Evolutionary conservation across 2,113 vertebrate species (phyloP).

Genomic region (Chaenogobius annularis): DNA sequence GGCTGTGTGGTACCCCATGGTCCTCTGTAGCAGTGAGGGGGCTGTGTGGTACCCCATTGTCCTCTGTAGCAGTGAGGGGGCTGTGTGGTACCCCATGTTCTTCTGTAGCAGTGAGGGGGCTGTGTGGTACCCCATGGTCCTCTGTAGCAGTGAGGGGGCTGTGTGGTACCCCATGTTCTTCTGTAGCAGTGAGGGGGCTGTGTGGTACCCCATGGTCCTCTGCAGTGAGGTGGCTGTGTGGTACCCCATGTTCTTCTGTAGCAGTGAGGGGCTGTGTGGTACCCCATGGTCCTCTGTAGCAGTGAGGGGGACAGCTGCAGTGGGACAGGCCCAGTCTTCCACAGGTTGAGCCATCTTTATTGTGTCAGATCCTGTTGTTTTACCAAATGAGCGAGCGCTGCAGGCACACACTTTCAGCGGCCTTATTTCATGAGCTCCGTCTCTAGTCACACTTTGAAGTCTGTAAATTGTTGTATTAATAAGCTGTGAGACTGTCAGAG

Average conservation of each 20-base stretch:
- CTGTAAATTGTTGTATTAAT: conserved; percentile 53
- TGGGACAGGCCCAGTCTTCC: conserved; percentile 33
- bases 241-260: conserved; percentile 21
- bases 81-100: too few species aligned
- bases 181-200: too few species aligned
- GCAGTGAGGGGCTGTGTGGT: conserved; percentile 5
- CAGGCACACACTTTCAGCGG: conserved; percentile 38
- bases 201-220: background rate
- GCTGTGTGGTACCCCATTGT: too few species aligned
- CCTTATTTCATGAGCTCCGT: conserved; percentile 40
- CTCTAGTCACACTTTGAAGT: conserved; percentile 35
- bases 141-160: too few species aligned
- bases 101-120: too few species aligned
- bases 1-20: too few species aligned
- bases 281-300: too few species aligned
- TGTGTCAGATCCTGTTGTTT: conserved; percentile 59
- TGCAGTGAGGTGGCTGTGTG: background rate
- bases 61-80: too few species aligned
- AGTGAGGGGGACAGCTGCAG: background rate
- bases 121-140: too few species aligned
- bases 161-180: too few species aligned
- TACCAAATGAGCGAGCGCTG: conserved; percentile 63
- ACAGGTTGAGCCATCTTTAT: conserved; percentile 57
- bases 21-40: too few species aligned
- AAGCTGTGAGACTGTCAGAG: conserved; percentile 6